Evolutionary conservation across 2,113 vertebrate species (phyloP), one percentile per base, ranked within the genome.

Genomic region (Pelecanus crispus): DNA sequence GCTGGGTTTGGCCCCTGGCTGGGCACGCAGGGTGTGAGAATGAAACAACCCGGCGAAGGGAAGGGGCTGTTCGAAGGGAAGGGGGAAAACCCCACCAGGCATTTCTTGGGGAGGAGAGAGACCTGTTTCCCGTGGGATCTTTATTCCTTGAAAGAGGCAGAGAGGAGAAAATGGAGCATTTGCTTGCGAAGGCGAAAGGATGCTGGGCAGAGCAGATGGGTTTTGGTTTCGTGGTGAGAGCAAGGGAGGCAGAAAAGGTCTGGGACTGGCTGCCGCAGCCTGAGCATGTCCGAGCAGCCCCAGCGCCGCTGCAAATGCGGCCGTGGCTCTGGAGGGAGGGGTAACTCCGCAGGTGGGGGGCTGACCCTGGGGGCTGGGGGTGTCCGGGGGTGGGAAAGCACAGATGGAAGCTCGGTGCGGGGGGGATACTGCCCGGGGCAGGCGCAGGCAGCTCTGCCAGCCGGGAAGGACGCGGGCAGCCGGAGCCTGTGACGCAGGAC

Each of bases 341-440:
- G 21, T 25, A 38, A 44, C 34, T 18, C 50, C 2, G 21, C 14
- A n/a, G 68, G 29, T 45, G 25, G 40, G 58, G 83, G 77, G 47
- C n/a, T 77, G 42, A 25, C 8, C 13, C 15, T 21, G 34, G 45
- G 20, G 12, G 9, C 34, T 24, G 67, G 65, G 56, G 72, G 6
- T 44, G 19, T 20, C 31, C 0, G 12, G 40, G 6, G n/a, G 40
- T 31, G 32, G 58, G 36, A 13, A 32, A 34, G 31, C 38, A 22
- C 0, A 6, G 26, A 4, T 53, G 56, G 49, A 10, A 38, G 44
- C 34, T 63, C 0, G 2, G 24, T 4, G 34, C n/a, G 72, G 84
- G 19, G 26, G 67, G 42, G 47, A 50, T 28, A 47, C 3, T 59
- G 44, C 56, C 53, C 2, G 17, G 55, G 36, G 14, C 59, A 16